Conservation (phyloP, 35 echinoderm and acorn worm species). For the Chiridota heheva region DNA sequence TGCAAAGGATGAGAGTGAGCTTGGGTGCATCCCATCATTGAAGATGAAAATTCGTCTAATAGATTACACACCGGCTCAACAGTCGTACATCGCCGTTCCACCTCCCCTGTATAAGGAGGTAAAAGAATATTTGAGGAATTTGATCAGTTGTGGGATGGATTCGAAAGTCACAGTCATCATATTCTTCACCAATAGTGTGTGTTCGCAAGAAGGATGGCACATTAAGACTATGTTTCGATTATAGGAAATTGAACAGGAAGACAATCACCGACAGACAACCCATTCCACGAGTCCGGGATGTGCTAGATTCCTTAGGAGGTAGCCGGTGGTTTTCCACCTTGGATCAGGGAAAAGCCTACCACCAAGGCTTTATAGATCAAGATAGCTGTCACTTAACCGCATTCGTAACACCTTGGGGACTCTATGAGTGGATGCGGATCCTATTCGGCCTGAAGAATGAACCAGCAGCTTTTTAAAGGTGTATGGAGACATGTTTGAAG, state of each 20-base stretch:
- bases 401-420: constrained; percentile 61
- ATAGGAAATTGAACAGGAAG: constrained; percentile 54
- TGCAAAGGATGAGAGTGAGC: constrained; percentile 26
- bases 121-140: constrained; percentile 11
- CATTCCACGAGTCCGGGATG: constrained; percentile 56
- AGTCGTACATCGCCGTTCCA: constrained; percentile 42
- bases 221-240: constrained; percentile 51
- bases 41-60: constrained; percentile 36
- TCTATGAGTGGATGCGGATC: constrained; percentile 56
- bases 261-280: constrained; percentile 60
- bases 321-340: constrained; percentile 43
- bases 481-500: background rate
- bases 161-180: constrained; percentile 56
- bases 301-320: constrained; percentile 24
- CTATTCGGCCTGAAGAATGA: constrained; percentile 30
- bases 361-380: constrained; percentile 64
- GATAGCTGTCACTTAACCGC: constrained; percentile 36
- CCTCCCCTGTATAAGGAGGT: constrained; percentile 51
- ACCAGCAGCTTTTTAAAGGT: constrained; percentile 11
- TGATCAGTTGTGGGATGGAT: constrained; percentile 58
- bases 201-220: constrained; percentile 64
- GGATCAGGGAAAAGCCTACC: constrained; percentile 65
- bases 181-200: constrained; percentile 59
- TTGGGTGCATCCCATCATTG: constrained; percentile 18
- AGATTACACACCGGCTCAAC: constrained; percentile 46